phyloP scores from a whole-genome alignment of 2,888 invertebrate species.

The Emmelina monodactyla region DNA sequence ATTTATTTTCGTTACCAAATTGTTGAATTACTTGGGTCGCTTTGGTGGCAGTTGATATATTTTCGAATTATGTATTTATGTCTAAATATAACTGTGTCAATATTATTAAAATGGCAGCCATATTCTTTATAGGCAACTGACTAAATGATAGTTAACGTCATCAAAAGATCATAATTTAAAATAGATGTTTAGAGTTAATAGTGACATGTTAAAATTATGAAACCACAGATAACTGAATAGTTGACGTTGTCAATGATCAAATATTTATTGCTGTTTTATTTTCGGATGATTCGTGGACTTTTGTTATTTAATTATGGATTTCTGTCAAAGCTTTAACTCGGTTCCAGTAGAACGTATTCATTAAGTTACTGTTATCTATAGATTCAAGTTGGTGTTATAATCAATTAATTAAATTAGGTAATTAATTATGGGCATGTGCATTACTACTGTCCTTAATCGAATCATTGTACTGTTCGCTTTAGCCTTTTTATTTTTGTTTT shows the following conservation, averaged over 20 bases:
- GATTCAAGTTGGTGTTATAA: conserved; percentile 64
- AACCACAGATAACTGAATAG: no score
- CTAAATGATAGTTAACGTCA: background rate
- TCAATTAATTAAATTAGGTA: conserved; percentile 64
- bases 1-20: conserved; percentile 65
- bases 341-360: conserved; percentile 63
- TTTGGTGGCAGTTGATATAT: conserved; percentile 19
- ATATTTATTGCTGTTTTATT: conserved; percentile 64
- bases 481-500: conserved; percentile 61
- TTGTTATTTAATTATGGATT: conserved; percentile 64
- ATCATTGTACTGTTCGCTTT: conserved; percentile 59
- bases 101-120: conserved; percentile 5
- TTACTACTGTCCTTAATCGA: conserved; percentile 60
- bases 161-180: background rate
- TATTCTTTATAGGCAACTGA: conserved; percentile 3
- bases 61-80: conserved; percentile 10
- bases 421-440: conserved; percentile 64
- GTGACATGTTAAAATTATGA: no score
- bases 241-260: conserved; percentile 62
- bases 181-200: no score
- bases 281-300: conserved; percentile 58
- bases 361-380: conserved; percentile 64
- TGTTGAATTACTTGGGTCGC: conserved; percentile 58
- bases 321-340: conserved; percentile 65
- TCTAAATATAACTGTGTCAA: background rate